Conservation (phyloP, 2,888 invertebrate species). For the Caenorhabditis sp. region DNA sequence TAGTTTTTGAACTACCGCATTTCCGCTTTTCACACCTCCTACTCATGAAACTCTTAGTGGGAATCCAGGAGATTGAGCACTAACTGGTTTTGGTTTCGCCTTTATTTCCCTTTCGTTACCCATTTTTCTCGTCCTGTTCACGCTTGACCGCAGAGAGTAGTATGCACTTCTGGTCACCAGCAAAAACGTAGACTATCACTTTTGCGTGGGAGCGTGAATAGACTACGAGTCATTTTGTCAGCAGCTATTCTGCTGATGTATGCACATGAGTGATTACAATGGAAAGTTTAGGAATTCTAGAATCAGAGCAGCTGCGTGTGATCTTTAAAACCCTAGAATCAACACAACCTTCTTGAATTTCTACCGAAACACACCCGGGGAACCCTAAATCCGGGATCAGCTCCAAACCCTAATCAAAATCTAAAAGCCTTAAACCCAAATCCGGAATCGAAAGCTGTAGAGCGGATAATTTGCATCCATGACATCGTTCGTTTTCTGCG, state of each 20-base stretch:
- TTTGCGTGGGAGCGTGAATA: background rate
- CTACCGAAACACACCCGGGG: background rate
- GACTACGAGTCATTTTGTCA: background rate
- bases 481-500: background rate
- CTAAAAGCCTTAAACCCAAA: no score
- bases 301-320: no score
- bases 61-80: background rate
- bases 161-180: background rate
- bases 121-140: background rate
- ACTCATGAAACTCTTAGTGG: no score
- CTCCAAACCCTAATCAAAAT: no score
- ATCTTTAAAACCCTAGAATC: background rate
- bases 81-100: background rate
- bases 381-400: background rate
- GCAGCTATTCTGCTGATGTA: background rate
- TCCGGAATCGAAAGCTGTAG: background rate
- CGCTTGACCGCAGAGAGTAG: conserved; percentile 4
- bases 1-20: conserved; percentile 40
- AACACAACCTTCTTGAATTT: background rate
- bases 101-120: no score
- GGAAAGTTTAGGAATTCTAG: background rate
- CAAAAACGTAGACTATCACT: background rate
- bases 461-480: conserved; percentile 13
- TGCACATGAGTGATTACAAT: background rate
- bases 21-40: background rate